Base-by-base conservation (phyloP, 2,113 vertebrate genomes). In the Syngnathus floridae region DNA sequence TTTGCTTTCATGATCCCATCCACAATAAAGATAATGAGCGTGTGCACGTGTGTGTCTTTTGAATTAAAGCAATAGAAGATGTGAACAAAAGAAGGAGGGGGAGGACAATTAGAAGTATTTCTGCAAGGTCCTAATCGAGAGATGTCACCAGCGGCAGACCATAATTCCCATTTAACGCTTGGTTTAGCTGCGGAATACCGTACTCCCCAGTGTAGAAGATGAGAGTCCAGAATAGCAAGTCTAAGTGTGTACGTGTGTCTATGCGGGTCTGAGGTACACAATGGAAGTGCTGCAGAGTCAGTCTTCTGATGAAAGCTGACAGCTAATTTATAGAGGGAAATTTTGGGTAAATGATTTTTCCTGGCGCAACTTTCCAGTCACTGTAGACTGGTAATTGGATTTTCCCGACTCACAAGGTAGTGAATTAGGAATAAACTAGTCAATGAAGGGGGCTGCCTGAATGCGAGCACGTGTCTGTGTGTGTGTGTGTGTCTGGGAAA, bases 281-380 rank as follows among this genome's bases (percentile, higher is more conserved):
- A 52, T 72, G 62, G 76, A 80, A 84, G 79, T 65, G 65, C 74
- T 75, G 80, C 82, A 81, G 79, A 84, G 75, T 67, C 76, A 51
- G 73, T 82, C 72, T 84, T 87, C 87, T 87, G 81, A 90, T 89
- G 78, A 89, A 88, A 88, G 75, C 78, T 91, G 88, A 87, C 85
- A 90, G 88, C 83, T 89, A 85, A 88, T 92, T 90, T 86, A 87
- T 84, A 71, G 82, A 90, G 79, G 86, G 88, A 88, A 90, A 88
- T 91, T 89, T 86, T 22, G 82, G 67, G 75, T 76, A 88, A 86
- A 86, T 86, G 43, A 82, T 85, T 83, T 88, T 86, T 69, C 74
- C 78, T 56, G 62, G 49, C 67, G 48, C 66, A 70, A 67, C 78
- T 72, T 82, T 67, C 72, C 69, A 71, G 74, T 78, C 75, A 80